Conservation (phyloP, 2,797 vertebrate species). For the Muscicapa striata region DNA sequence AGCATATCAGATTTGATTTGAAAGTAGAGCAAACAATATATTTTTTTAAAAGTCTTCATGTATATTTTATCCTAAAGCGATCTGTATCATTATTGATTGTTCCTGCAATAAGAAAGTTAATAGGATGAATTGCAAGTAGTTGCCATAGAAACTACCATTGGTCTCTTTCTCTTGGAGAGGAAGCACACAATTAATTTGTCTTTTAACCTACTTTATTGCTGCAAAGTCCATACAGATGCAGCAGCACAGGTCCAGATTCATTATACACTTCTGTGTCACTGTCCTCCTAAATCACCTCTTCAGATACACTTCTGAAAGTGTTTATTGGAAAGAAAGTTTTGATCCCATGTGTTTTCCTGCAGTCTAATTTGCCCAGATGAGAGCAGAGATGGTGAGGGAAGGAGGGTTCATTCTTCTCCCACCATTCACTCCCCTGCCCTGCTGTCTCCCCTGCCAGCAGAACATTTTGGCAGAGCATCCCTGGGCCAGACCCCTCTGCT, state of each 20-base stretch:
- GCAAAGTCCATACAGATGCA: slow-evolving; percentile 45
- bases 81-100: slow-evolving; percentile 73
- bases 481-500: not conserved
- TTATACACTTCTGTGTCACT: slow-evolving; percentile 43
- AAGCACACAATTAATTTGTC: slow-evolving; percentile 72
- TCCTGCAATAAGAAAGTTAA: slow-evolving; percentile 74
- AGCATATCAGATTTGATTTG: slow-evolving; percentile 53
- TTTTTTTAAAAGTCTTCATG: slow-evolving; percentile 55
- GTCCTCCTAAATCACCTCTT: slow-evolving; percentile 49
- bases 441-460: not conserved
- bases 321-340: slow-evolving; percentile 57
- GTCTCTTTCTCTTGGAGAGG: slow-evolving; percentile 58
- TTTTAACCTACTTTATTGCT: slow-evolving; percentile 71
- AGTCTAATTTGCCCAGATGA: not conserved
- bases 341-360: not conserved
- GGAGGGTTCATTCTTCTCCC: not conserved
- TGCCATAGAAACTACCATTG: slow-evolving; percentile 73
- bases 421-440: not conserved
- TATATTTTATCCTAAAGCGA: slow-evolving; percentile 73
- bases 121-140: slow-evolving; percentile 71
- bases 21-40: slow-evolving; percentile 69
- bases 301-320: not conserved
- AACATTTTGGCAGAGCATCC: not conserved
- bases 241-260: slow-evolving; percentile 19
- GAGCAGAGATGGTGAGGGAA: not conserved